These are phyloP conservation scores for Catagonus wagneri DNA, from an alignment of 2,113 vertebrate species.

Conservation along the genomic window DNA sequence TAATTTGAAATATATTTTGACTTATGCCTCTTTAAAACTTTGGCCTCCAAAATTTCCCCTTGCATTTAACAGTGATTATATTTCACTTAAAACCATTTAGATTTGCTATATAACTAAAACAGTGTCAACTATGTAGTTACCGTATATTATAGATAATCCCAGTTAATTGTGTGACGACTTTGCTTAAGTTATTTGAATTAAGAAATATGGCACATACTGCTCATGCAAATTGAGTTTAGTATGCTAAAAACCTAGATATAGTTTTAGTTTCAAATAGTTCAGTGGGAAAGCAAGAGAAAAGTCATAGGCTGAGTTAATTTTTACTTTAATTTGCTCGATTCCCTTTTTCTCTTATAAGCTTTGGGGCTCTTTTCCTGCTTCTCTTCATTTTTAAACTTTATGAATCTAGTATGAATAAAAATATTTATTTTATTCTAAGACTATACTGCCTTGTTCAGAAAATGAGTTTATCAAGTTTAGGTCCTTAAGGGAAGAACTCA, in stretches of 20 bases:
- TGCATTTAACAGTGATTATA: slow-evolving; percentile 15
- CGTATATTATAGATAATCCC: not conserved
- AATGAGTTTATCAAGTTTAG: slow-evolving; percentile 43
- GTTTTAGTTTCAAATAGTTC: slow-evolving; percentile 47
- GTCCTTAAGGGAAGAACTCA: slow-evolving; percentile 12
- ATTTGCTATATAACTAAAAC: slow-evolving; percentile 4
- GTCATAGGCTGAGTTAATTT: not conserved
- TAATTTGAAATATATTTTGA: slow-evolving; percentile 48
- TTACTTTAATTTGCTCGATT: not conserved
- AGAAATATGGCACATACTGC: slow-evolving; percentile 28
- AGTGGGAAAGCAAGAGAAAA: slow-evolving; percentile 47
- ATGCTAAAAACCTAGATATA: not conserved
- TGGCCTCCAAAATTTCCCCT: slow-evolving; percentile 15
- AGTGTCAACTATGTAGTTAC: not conserved
- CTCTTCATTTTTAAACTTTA: slow-evolving; percentile 52
- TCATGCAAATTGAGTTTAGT: slow-evolving; percentile 18
- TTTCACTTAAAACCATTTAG: slow-evolving; percentile 34
- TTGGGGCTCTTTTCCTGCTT: not conserved
- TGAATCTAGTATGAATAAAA: slow-evolving; percentile 32
- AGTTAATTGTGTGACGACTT: not conserved
- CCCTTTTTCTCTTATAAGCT: not conserved
- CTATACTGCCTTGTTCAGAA: not conserved
- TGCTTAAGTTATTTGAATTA: slow-evolving; percentile 26
- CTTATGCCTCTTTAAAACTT: slow-evolving; percentile 32
- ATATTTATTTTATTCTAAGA: slow-evolving; percentile 2